A percentile compares a stretch with the other conserved stretches of the same genome.
These are phyloP conservation scores for Anguilla megastoma DNA, from an alignment of 2,797 vertebrate genomes.

Conservation along the genomic window DNA sequence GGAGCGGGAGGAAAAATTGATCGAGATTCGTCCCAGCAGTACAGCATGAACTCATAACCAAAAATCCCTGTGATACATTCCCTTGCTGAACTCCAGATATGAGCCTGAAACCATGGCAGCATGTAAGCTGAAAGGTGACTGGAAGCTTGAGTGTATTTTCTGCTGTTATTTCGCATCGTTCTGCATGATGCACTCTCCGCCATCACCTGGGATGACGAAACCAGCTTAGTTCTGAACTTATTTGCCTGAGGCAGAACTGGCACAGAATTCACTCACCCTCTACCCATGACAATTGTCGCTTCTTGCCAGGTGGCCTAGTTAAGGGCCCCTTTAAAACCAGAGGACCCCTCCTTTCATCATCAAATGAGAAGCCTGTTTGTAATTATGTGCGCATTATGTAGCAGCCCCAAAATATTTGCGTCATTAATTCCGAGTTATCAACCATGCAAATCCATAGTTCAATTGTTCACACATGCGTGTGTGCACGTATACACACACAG, in stretches of 20 bases:
- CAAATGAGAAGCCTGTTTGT: constrained; percentile 10
- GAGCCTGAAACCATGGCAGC: background rate
- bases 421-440: background rate
- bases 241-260: background rate
- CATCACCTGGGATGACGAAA: background rate
- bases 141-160: background rate
- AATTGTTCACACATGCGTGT: background rate
- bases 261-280: background rate
- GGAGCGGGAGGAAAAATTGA: background rate
- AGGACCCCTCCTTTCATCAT: constrained; percentile 7
- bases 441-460: background rate
- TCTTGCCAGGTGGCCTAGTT: constrained; percentile 13
- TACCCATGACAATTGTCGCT: constrained; percentile 6
- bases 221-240: background rate
- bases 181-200: background rate
- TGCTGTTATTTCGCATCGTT: background rate
- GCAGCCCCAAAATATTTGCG: background rate
- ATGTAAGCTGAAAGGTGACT: background rate
- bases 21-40: background rate
- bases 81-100: background rate
- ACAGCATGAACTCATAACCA: constrained; percentile 1
- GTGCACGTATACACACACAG: background rate
- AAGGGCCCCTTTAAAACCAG: background rate
- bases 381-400: background rate
- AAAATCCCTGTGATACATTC: background rate